Conservation (phyloP, 2,797 vertebrate genomes). For the Scolopax bukidnonensis region DNA sequence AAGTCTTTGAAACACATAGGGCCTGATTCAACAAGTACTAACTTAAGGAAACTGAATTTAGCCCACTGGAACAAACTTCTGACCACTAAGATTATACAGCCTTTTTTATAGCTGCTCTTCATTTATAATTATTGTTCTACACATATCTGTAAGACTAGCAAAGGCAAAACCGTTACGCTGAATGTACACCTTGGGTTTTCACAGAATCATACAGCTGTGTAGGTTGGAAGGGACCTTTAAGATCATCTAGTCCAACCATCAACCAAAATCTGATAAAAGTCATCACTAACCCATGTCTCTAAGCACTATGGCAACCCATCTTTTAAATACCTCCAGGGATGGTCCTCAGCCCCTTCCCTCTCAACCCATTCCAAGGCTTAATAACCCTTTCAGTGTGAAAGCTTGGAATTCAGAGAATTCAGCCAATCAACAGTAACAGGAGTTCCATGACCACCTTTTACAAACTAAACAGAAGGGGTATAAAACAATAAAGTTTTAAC, state of each 20-base stretch:
- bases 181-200: background rate
- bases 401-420: background rate
- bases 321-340: too few species aligned
- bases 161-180: background rate
- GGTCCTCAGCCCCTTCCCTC: too few species aligned
- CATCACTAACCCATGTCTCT: too few species aligned
- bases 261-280: too few species aligned
- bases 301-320: too few species aligned
- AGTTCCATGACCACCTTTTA: background rate
- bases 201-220: too few species aligned
- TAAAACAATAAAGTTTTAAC: background rate
- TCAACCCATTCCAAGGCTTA: too few species aligned
- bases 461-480: rapidly evolving
- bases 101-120: background rate
- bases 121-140: background rate
- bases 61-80: background rate
- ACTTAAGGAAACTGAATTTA: background rate
- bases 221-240: too few species aligned
- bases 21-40: background rate
- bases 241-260: too few species aligned
- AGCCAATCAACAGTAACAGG: background rate
- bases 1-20: background rate
- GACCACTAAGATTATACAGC: background rate
- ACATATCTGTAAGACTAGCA: background rate
- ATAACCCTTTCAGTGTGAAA: background rate